A percentile compares a stretch with the other conserved stretches of the same genome.
These are phyloP conservation scores for Macrotis lagotis DNA, from an alignment of 2,113 vertebrate species.

Conservation along the genomic window DNA sequence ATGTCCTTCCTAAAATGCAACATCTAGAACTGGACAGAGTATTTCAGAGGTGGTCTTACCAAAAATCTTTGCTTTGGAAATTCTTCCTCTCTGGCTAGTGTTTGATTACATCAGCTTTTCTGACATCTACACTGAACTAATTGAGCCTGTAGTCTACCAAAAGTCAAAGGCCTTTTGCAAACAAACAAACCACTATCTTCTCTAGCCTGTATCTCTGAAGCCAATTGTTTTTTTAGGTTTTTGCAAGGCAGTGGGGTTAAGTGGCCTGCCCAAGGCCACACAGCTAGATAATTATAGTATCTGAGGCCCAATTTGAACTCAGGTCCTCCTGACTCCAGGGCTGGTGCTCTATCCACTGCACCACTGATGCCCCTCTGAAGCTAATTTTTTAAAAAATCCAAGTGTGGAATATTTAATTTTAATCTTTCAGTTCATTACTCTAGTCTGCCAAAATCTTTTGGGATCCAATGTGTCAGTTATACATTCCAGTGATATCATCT, in stretches of 20 bases:
- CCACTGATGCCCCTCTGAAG: too few relatives aligned
- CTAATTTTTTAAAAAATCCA: background rate
- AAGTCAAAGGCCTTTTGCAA: background rate
- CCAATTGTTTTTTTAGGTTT: too few relatives aligned
- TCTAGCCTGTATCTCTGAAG: background rate
- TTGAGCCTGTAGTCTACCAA: background rate
- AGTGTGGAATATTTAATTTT: background rate
- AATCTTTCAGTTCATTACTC: background rate
- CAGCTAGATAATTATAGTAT: too few relatives aligned
- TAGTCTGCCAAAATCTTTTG: background rate
- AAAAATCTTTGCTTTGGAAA: background rate
- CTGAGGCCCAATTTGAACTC: too few relatives aligned
- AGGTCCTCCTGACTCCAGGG: too few relatives aligned
- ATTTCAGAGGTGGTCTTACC: background rate
- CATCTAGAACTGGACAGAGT: background rate
- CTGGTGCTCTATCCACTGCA: too few relatives aligned
- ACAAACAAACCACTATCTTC: background rate
- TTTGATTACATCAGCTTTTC: background rate
- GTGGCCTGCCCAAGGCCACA: too few relatives aligned
- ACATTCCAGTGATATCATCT: background rate
- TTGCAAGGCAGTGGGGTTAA: too few relatives aligned
- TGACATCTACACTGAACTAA: background rate
- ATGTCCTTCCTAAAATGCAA: background rate
- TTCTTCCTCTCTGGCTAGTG: background rate
- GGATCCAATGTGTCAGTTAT: background rate